A percentile compares a stretch with the other conserved stretches of the same genome.
These are phyloP conservation scores for Euplagia quadripunctaria DNA, from an alignment of 2,888 invertebrate species.

Conservation along the genomic window DNA sequence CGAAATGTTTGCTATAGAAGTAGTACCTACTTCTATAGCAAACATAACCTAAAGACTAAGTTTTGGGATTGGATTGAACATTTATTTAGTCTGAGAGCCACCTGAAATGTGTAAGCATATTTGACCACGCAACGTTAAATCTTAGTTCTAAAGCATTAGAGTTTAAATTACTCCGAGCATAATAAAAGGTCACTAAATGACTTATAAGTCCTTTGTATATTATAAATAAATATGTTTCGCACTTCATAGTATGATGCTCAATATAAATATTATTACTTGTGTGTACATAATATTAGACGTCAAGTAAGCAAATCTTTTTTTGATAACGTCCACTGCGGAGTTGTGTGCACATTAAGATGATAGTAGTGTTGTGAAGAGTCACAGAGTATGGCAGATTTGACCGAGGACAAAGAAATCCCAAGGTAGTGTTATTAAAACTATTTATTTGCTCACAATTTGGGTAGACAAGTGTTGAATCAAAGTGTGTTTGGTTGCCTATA, in stretches of 20 bases:
- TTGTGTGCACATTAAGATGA: conserved; percentile 2
- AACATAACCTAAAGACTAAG: neutral
- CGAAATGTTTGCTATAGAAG: no score
- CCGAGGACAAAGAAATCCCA: neutral
- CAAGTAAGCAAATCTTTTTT: conserved; percentile 12
- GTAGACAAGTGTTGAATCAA: no score
- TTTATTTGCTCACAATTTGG: neutral
- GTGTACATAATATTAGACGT: conserved; percentile 9
- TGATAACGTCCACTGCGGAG: conserved; percentile 19
- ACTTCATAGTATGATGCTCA: neutral
- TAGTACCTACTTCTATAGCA: no score
- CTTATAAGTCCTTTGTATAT: neutral
- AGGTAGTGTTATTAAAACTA: conserved; percentile 5
- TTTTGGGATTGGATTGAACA: neutral
- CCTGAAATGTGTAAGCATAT: neutral
- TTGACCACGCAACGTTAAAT: neutral
- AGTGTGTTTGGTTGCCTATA: neutral
- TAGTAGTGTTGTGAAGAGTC: conserved; percentile 18
- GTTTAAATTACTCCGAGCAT: neutral
- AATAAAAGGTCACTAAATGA: neutral
- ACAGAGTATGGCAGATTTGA: conserved; percentile 11
- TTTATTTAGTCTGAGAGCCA: neutral
- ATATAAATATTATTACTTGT: conserved; percentile 4
- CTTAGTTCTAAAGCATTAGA: neutral
- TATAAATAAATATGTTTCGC: neutral